Conservation (phyloP, 2,888 invertebrate genomes). For the Serripes groenlandicus region DNA sequence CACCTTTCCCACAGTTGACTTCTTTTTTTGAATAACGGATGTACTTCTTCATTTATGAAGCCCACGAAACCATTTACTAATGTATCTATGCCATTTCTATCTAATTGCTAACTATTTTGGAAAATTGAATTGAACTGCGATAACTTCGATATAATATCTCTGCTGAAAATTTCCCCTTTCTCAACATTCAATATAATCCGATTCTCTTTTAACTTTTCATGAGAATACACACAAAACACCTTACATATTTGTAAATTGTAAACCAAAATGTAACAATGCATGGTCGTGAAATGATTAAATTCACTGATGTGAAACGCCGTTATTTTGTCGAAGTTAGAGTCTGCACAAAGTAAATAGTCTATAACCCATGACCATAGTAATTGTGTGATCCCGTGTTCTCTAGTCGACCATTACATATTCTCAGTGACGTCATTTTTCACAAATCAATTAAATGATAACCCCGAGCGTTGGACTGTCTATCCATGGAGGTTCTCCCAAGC, state of each 20-base stretch:
- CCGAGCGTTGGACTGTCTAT: not conserved
- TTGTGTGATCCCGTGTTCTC: not conserved
- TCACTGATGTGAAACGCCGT: not conserved
- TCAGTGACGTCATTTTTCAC: slow-evolving; percentile 4
- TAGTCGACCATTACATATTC: slow-evolving; percentile 10
- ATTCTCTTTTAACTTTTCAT: not conserved
- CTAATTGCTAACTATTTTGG: not conserved
- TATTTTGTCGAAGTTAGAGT: not conserved
- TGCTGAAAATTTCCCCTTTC: not conserved
- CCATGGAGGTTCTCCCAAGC: not conserved
- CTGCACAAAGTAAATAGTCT: not conserved
- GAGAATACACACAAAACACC: not conserved
- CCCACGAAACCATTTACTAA: not conserved
- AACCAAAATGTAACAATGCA: not conserved
- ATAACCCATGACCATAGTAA: not conserved
- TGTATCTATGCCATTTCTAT: not conserved
- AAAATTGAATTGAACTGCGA: not conserved
- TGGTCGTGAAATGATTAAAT: slow-evolving; percentile 1
- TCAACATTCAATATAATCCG: not conserved
- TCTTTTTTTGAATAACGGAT: not conserved
- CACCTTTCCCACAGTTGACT: not conserved
- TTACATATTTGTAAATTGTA: not conserved
- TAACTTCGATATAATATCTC: not conserved
- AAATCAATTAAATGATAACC: not conserved
- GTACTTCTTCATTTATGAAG: not conserved